A percentile compares a stretch with the other conserved stretches of the same genome.
phyloP scores from a whole-genome alignment of 2,113 vertebrate genomes.

The Tenebrosternarchus preto region DNA sequence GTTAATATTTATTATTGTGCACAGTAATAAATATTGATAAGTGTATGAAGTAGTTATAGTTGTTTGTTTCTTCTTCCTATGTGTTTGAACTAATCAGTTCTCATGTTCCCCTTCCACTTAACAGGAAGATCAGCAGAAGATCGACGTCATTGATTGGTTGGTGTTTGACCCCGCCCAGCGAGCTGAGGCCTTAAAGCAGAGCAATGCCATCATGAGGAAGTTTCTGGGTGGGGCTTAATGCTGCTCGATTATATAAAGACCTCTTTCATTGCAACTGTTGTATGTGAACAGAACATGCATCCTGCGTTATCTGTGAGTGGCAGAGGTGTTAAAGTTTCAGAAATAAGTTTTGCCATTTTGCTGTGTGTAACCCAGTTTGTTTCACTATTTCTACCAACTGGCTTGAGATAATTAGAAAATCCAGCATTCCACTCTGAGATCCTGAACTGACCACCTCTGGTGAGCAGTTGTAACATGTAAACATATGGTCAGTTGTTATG shows the following conservation, averaged over 20 bases:
- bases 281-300: neutral
- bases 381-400: no score
- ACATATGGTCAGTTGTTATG: no score
- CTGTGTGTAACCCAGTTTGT: no score
- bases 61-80: no score
- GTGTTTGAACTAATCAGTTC: neutral
- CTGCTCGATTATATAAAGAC: neutral
- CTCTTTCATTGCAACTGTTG: neutral
- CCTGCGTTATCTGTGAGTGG: neutral
- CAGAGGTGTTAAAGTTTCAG: no score
- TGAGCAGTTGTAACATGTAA: no score
- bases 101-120: neutral
- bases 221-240: slow-evolving; percentile 73
- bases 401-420: no score
- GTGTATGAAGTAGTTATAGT: no score
- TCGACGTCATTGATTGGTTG: slow-evolving; percentile 95
- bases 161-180: slow-evolving; percentile 92
- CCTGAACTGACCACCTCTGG: no score
- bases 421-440: no score
- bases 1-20: neutral
- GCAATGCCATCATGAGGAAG: slow-evolving; percentile 97
- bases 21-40: neutral
- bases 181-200: slow-evolving; percentile 93
- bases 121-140: slow-evolving; percentile 90
- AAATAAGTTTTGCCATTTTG: no score